A percentile compares a stretch with the other conserved stretches of the same genome.
These are phyloP conservation scores for Anastrepha ludens DNA, from an alignment of 1,140 invertebrate species.

Conservation along the genomic window DNA sequence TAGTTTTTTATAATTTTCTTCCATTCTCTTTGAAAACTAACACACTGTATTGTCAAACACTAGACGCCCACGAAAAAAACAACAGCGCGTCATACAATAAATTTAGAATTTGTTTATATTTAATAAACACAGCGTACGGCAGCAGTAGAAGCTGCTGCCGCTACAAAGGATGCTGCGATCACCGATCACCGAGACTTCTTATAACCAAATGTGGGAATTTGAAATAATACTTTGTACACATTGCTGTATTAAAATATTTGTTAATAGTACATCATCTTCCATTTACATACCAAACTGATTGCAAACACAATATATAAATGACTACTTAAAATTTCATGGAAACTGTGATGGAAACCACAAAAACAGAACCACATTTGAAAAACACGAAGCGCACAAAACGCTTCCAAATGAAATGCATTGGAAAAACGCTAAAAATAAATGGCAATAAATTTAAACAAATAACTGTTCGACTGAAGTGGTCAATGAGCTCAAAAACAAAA, in stretches of 20 bases:
- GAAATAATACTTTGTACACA: neutral
- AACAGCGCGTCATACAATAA: slow-evolving; percentile 50
- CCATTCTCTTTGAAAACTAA: neutral
- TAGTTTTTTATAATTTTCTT: neutral
- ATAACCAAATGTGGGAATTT: slow-evolving; percentile 26
- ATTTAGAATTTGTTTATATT: slow-evolving; percentile 54
- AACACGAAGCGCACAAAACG: neutral
- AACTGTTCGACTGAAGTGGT: neutral
- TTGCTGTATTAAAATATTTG: slow-evolving; percentile 22
- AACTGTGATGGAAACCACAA: slow-evolving; percentile 11
- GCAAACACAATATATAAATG: slow-evolving; percentile 11
- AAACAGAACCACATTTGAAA: neutral
- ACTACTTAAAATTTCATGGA: slow-evolving; percentile 5
- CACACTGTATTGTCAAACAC: neutral
- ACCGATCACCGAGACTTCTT: neutral
- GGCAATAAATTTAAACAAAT: slow-evolving; percentile 35
- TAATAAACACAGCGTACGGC: slow-evolving; percentile 36
- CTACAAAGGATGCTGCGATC: neutral
- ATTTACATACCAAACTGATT: neutral
- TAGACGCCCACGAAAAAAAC: slow-evolving; percentile 20
- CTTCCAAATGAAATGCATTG: slow-evolving; percentile 14
- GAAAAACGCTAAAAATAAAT: slow-evolving; percentile 45
- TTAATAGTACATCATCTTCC: neutral
- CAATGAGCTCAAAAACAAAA: neutral
- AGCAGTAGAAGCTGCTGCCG: neutral